phyloP scores from a whole-genome alignment of 2,888 invertebrate species.

The Lottia gigantea region DNA sequence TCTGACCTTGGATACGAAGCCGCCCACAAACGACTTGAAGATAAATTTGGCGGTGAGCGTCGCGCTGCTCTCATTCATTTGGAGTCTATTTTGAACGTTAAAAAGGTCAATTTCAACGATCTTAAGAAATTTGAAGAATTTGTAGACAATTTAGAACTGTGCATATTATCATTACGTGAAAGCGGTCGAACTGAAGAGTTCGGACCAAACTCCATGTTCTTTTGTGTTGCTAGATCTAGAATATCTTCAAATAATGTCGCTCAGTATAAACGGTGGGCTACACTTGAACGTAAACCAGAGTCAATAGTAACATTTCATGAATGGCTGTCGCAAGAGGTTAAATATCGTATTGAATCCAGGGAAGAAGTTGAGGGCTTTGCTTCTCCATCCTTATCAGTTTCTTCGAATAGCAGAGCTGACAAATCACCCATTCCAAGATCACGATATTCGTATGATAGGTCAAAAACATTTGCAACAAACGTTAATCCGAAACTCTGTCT shows the following conservation, averaged over 20 bases:
- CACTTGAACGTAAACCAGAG: not conserved
- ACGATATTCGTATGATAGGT: not conserved
- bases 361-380: not conserved
- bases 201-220: not conserved
- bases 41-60: no score
- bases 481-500: not conserved
- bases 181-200: not conserved
- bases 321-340: not conserved
- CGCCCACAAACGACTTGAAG: not conserved
- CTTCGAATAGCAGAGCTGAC: not conserved
- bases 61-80: not conserved
- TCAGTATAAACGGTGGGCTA: not conserved
- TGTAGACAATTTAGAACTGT: not conserved
- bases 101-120: not conserved
- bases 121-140: not conserved
- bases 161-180: not conserved
- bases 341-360: not conserved
- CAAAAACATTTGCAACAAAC: not conserved
- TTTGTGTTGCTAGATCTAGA: not conserved
- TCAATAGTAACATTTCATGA: not conserved
- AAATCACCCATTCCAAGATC: no score
- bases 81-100: not conserved
- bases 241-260: not conserved
- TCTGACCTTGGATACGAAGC: not conserved
- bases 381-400: not conserved